A percentile compares a stretch with the other conserved stretches of the same genome.
These are phyloP conservation scores for Ahaetulla prasina DNA, from an alignment of 2,113 vertebrate genomes.

Conservation along the genomic window DNA sequence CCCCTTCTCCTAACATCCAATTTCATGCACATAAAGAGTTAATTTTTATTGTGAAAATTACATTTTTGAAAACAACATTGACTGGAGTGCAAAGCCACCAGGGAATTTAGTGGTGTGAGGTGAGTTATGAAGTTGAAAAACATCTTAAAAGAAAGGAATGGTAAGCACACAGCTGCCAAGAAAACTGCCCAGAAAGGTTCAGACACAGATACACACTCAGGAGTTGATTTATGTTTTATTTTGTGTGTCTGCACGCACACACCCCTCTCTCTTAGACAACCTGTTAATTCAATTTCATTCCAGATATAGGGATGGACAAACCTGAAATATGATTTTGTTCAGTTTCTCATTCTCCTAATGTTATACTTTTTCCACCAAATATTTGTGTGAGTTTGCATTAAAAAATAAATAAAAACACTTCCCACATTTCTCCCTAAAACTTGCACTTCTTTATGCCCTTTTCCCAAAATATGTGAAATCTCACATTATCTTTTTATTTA, in stretches of 20 bases:
- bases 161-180: background rate
- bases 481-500: background rate
- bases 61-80: background rate
- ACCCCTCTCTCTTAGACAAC: background rate
- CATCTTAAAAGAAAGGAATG: background rate
- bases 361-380: background rate
- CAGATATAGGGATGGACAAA: background rate
- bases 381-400: background rate
- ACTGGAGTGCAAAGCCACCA: background rate
- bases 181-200: background rate
- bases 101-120: background rate
- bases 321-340: background rate
- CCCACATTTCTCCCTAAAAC: background rate
- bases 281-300: background rate
- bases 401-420: background rate
- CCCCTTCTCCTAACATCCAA: background rate
- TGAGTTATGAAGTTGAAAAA: background rate
- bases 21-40: background rate
- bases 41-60: background rate
- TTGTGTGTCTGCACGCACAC: background rate
- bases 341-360: background rate
- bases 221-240: background rate
- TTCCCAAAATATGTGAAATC: background rate
- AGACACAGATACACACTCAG: background rate
- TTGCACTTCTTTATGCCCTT: background rate